Evolutionary conservation across 2,797 vertebrate species (phyloP), one percentile per base, ranked within the genome.

Genomic region (Helarctos malayanus): DNA sequence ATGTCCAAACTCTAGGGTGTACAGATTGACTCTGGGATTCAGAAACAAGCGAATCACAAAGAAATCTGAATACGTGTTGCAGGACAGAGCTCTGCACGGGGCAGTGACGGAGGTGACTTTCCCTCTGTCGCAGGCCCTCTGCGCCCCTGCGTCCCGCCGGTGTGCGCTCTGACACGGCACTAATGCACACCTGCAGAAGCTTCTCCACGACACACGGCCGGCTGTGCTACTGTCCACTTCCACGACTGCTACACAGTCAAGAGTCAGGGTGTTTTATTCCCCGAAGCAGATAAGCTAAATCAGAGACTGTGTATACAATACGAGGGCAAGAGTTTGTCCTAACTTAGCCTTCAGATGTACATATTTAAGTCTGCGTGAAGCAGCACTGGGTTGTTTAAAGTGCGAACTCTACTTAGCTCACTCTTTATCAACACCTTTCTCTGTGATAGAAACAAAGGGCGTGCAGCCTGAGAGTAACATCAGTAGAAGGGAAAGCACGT

Each of bases 141-240:
- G 69, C 0, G 1, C 25, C 78, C 35, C 49, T 4, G 0, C 21
- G 61, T 4, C 16, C 45, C 13, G 13, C 54, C 4, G 4, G 25
- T 13, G 15, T 14, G 52, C 0, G 8, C 73, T 41, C n/a, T 1
- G 49, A 45, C 5, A n/a, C 12, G 0, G 0, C 21, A 10, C 12
- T 52, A 65, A 56, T 61, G 23, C 35, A 56, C 71, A 79, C 14
- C 7, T 32, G 57, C 13, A 23, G 7, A 52, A 52, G 41, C 52
- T 7, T 84, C 19, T 76, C 32, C 25, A 25, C 21, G 75, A 87
- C 65, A 57, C 2, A 68, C 1, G 21, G 13, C 23, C 23, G 23
- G 57, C 57, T 59, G 41, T 5, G 5, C 41, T 41, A 41, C 41
- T 5, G 12, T 69, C 92, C 56, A 68, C 16, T 59, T 52, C n/a